Conservation (phyloP, 2,113 vertebrate species). For the Galbula dea region DNA sequence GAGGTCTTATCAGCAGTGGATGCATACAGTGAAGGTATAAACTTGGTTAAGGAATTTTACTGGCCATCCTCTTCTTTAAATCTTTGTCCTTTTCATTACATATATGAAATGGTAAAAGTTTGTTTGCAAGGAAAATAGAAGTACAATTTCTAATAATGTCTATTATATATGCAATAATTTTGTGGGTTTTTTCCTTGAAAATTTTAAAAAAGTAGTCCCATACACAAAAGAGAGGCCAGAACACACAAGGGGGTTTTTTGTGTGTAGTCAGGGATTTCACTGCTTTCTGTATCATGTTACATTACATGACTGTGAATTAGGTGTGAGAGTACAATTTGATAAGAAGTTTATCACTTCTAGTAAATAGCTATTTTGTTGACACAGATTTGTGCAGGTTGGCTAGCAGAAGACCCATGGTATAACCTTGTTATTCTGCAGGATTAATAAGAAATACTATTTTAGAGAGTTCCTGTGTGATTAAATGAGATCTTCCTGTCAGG, state of each 20-base stretch:
- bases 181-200: neutral
- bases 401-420: neutral
- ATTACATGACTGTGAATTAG: neutral
- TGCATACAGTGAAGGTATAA: conserved; percentile 92
- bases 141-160: neutral
- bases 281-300: neutral
- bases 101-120: neutral
- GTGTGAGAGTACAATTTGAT: neutral
- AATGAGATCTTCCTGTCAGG: neutral
- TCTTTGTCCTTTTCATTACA: neutral
- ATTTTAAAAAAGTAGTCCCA: neutral
- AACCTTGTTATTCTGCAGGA: neutral
- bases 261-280: neutral
- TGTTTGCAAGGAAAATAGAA: neutral
- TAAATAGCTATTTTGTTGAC: neutral
- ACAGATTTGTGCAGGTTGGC: neutral
- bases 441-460: conserved; percentile 7
- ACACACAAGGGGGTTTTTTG: neutral
- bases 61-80: neutral
- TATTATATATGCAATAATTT: neutral
- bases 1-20: conserved; percentile 92
- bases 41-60: neutral
- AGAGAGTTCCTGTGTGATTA: conserved; percentile 10
- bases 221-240: neutral
- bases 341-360: neutral